Base-by-base conservation (phyloP, 2,113 vertebrate species). In the Tachycineta bicolor region DNA sequence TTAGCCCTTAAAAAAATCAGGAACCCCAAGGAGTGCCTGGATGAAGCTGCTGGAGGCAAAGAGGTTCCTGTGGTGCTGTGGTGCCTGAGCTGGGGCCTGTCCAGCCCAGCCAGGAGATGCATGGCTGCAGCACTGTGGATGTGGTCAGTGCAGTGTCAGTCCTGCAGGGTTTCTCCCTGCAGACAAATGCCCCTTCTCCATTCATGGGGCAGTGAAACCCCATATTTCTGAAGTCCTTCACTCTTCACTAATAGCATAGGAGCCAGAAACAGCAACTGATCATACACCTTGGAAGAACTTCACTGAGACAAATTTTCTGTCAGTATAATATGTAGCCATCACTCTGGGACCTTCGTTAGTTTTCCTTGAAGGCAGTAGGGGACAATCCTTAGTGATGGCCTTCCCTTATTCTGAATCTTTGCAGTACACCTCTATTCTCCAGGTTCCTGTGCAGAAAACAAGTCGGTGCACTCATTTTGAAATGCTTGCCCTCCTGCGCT, bases 401-500 rank as follows among this genome's bases (percentile, higher is more conserved):
- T 28, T 28, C 11, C 12, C 53, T 80, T 84, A 25, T 33, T 41
- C 29, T 74, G 31, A 6, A 43, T 53, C 9, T 59, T 83, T 14
- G 53, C 50, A 59, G 19, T 22, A 14, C 16, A 29, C 8, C 41
- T 81, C 39, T 77, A 2, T 28, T 44, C n/a, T 73, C 44, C 26
- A 56, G 18, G 5, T 67, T 74, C 21, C 31, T 41, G 12, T 8
- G 18, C 37, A 69, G 41, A 44, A 94, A 90, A 77, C 1, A 49
- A 64, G 55, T 34, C 0, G 0, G 34, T 33, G 11, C 4, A 29
- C n/a, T 65, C 3, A 14, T 25, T 80, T 89, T 39, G 15, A 81
- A 60, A 58, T 22, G 12, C 12, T 84, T 58, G 29, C 15, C 12
- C 31, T 63, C 6, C 24, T 28, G 9, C 65, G 25, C 14, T 56